A percentile compares a stretch with the other conserved stretches of the same genome.
phyloP scores from a whole-genome alignment of 2,113 vertebrate species.

The Spheniscus mendiculus region DNA sequence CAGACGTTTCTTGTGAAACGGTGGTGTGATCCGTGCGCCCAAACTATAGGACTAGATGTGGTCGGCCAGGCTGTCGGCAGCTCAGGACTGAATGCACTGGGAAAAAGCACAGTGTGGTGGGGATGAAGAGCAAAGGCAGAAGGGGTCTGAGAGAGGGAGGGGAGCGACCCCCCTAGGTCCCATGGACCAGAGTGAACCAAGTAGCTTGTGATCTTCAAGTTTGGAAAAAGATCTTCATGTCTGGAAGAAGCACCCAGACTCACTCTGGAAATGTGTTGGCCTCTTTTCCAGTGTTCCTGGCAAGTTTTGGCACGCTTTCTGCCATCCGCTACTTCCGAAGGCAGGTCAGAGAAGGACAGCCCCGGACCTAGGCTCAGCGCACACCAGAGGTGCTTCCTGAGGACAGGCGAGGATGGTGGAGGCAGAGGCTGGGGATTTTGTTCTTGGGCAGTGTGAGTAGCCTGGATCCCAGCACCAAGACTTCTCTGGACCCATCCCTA shows the following conservation, averaged over 20 bases:
- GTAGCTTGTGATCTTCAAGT: not conserved
- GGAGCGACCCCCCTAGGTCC: accelerated
- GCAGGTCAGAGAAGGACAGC: conserved; percentile 59
- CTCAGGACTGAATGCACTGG: not conserved
- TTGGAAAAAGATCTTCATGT: not conserved
- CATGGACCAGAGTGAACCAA: not conserved
- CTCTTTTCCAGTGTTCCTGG: conserved; percentile 86
- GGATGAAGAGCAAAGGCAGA: not conserved
- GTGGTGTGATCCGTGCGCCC: accelerated
- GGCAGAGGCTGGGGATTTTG: not conserved
- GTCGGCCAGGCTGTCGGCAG: not conserved
- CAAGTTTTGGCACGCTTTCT: conserved; percentile 89
- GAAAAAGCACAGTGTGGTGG: not conserved
- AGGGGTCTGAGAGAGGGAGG: not conserved
- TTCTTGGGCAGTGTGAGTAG: not conserved
- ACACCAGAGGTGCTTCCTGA: not conserved
- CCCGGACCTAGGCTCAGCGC: not conserved
- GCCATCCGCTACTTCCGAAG: conserved; percentile 91
- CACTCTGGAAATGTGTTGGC: not conserved
- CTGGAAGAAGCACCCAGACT: not conserved
- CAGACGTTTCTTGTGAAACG: accelerated
- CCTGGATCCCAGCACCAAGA: not conserved
- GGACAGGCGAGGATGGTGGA: not conserved
- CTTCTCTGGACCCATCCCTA: not conserved
- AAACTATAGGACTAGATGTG: not conserved